Evolutionary conservation across 2,797 vertebrate species (phyloP).

Genomic region (Macropodus opercularis): DNA sequence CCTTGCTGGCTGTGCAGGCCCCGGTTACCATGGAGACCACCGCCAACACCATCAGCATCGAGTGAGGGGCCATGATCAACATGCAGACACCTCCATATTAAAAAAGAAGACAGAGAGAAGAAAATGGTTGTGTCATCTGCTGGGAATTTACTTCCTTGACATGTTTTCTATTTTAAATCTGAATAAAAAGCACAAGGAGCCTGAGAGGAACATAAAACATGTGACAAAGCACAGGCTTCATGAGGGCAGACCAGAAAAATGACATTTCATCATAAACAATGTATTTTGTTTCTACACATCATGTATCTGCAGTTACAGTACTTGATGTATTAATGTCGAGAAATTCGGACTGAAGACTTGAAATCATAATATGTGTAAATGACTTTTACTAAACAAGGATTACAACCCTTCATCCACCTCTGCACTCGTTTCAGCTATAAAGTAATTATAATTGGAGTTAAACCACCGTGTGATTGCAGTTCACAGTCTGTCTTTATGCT

Average conservation of each 20-base stretch:
- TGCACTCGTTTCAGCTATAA: too few species aligned
- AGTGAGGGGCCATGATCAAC: constrained; percentile 62
- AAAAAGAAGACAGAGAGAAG: constrained; percentile 5
- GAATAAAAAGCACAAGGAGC: constrained; percentile 2
- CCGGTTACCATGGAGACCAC: constrained; percentile 64
- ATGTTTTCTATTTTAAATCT: background rate
- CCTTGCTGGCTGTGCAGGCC: constrained; percentile 58
- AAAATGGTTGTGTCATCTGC: background rate
- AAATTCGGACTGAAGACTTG: too few species aligned
- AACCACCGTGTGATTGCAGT: too few species aligned
- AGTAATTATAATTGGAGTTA: too few species aligned
- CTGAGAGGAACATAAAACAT: background rate
- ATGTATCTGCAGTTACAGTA: too few species aligned
- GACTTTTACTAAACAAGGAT: too few species aligned
- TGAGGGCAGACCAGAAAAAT: background rate
- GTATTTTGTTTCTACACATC: too few species aligned
- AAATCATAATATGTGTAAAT: too few species aligned
- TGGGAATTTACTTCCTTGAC: background rate
- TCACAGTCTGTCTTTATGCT: too few species aligned
- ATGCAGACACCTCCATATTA: constrained; percentile 18
- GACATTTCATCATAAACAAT: too few species aligned
- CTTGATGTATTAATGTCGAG: too few species aligned
- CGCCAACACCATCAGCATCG: constrained; percentile 66
- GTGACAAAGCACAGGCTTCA: constrained; percentile 10
- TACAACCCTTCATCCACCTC: too few species aligned